Base-by-base conservation (phyloP, 2,113 vertebrate genomes). In the Mormoops blainvillei region DNA sequence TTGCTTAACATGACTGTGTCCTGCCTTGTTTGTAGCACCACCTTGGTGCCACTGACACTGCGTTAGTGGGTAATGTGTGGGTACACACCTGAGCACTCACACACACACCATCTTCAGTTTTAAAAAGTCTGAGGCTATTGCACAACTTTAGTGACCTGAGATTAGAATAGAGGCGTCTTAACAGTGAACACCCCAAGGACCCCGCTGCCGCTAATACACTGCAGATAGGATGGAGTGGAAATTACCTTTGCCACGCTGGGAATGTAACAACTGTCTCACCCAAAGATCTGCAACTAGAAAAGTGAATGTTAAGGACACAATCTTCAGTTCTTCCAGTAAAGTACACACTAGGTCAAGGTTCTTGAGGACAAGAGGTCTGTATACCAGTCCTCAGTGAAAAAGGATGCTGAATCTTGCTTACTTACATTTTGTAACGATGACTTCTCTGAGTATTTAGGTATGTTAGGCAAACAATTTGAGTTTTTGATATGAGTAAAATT, bases 401-500 rank as follows among this genome's bases (percentile, higher is more conserved):
- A 78, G 11, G 15, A 58, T 2, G 33, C 9, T 22, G 24, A 61
- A 7, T 82, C 1, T 1, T 48, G 13, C 15, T 87, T 52, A 38
- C 50, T 70, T 61, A 54, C 7, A 12, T 74, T 56, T 70, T 90
- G 26, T 36, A 67, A 67, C 36, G 43, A 48, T 10, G 7, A 61
- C 5, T 71, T n/a, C n/a, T 73, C 56, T 76, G 50, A 82, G 24
- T 56, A 68, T 20, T 16, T n/a, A 28, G n/a, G 12, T 56, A 24
- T 15, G 3, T 45, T 48, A 50, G 63, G 48, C 38, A 68, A 89
- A 81, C 54, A 12, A 14, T 22, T 43, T 38, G 11, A 15, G 5
- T 71, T 95, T 91, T 80, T 70, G 11, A 89, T 38, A 71, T 41
- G 31, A 92, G 11, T 41, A 86, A 61, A 92, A 71, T 74, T 80